Percentiles rank a stretch among this genome's conserved stretches.
Conservation (phyloP, 2,797 vertebrate genomes). For the Pantherophis alleghaniensis region DNA sequence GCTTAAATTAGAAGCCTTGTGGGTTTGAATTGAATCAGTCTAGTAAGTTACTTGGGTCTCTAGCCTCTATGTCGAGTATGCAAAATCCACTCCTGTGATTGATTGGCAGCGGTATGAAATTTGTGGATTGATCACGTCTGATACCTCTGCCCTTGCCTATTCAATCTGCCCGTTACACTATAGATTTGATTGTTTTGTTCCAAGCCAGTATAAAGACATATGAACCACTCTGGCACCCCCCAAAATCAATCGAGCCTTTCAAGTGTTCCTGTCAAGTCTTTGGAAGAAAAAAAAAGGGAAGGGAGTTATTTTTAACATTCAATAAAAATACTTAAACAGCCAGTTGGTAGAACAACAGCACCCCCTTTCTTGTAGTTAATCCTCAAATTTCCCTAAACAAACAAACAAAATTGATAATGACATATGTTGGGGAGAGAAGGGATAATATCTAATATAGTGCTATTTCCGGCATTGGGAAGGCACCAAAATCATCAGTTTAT, state of each 20-base stretch:
- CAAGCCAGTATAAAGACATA: neutral
- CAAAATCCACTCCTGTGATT: neutral
- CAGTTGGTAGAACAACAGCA: neutral
- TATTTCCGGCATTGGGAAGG: neutral
- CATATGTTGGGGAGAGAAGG: no score
- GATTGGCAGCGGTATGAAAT: neutral
- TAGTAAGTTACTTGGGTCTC: neutral
- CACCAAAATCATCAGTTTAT: neutral
- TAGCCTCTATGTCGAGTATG: neutral
- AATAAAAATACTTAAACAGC: neutral
- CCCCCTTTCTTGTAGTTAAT: neutral
- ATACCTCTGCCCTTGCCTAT: neutral
- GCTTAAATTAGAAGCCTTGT: neutral
- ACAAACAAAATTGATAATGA: neutral
- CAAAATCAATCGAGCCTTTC: neutral
- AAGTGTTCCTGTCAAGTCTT: neutral
- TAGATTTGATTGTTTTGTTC: neutral
- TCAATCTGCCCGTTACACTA: neutral
- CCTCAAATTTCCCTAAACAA: neutral
- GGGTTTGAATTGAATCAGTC: neutral
- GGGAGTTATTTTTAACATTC: neutral
- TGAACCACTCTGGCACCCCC: neutral
- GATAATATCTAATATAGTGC: neutral
- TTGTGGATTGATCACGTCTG: neutral
- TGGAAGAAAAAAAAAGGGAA: neutral